Evolutionary conservation across 2,797 vertebrate genomes (phyloP).

Genomic region (Geotrypetes seraphini): DNA sequence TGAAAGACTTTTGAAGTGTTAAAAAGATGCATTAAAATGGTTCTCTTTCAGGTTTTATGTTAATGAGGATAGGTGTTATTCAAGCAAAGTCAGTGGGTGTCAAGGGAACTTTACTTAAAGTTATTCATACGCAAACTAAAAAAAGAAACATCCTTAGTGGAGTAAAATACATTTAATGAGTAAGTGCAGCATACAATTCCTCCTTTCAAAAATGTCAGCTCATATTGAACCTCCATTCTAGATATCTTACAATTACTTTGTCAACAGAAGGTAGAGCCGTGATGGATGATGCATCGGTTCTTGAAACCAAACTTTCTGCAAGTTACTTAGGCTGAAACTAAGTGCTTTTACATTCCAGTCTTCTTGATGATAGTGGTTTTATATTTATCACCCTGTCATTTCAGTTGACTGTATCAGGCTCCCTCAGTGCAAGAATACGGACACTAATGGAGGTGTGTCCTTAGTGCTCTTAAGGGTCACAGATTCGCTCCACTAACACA

Average conservation of each 20-base stretch:
- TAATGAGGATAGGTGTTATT: constrained; percentile 73
- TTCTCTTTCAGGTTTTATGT: constrained; percentile 73
- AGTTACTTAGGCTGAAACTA: constrained; percentile 79
- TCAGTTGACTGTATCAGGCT: constrained; percentile 66
- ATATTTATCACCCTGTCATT: constrained; percentile 81
- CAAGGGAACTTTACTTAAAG: constrained; percentile 68
- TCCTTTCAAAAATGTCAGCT: constrained; percentile 76
- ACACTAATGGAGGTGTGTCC: constrained; percentile 76
- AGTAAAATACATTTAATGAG: constrained; percentile 72
- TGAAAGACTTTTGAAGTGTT: constrained; percentile 71
- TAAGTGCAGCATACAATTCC: constrained; percentile 70
- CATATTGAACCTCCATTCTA: constrained; percentile 65
- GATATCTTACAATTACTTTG: constrained; percentile 75
- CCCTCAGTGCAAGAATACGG: constrained; percentile 57
- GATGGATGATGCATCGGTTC: constrained; percentile 68
- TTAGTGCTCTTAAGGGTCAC: constrained; percentile 57
- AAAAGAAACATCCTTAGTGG: constrained; percentile 66
- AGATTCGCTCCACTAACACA: constrained; percentile 50
- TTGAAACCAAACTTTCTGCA: constrained; percentile 71
- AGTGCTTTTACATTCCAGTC: constrained; percentile 76
- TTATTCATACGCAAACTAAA: constrained; percentile 74
- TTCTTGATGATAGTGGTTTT: constrained; percentile 76
- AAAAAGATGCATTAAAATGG: constrained; percentile 70
- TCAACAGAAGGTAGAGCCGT: constrained; percentile 65
- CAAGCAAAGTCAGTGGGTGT: constrained; percentile 66